Conservation (phyloP, 2,113 vertebrate species). For the Balaeniceps rex region DNA sequence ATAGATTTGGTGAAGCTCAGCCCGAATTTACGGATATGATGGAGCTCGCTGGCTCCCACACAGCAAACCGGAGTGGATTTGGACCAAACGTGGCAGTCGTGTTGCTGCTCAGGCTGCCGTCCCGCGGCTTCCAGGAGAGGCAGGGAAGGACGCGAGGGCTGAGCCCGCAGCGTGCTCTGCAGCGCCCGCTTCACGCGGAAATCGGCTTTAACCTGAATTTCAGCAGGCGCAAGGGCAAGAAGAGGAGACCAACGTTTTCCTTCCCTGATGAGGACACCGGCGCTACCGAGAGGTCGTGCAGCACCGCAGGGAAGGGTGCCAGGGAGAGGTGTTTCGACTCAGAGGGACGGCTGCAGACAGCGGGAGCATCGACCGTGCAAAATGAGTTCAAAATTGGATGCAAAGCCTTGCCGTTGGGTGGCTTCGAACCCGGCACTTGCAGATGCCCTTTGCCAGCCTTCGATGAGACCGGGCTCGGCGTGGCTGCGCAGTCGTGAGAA, state of each 20-base stretch:
- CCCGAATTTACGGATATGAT: not conserved
- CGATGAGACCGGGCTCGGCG: accelerated
- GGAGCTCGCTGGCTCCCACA: accelerated
- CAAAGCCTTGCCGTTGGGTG: accelerated
- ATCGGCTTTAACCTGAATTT: not conserved
- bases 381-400: not conserved
- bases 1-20: slow-evolving; percentile 13
- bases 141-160: accelerated
- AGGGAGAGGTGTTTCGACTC: accelerated
- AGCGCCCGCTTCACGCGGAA: accelerated
- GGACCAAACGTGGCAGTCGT: accelerated
- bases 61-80: accelerated
- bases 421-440: accelerated
- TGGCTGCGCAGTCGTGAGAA: not conserved
- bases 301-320: not conserved
- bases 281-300: accelerated
- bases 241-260: not conserved
- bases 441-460: not conserved
- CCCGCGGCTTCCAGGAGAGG: accelerated
- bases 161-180: not conserved
- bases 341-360: not conserved
- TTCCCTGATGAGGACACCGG: not conserved
- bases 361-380: not conserved
- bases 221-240: not conserved
- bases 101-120: not conserved